A percentile compares a stretch with the other conserved stretches of the same genome.
These are phyloP conservation scores for Entelurus aequoreus DNA, from an alignment of 2,113 vertebrate species.

Conservation along the genomic window DNA sequence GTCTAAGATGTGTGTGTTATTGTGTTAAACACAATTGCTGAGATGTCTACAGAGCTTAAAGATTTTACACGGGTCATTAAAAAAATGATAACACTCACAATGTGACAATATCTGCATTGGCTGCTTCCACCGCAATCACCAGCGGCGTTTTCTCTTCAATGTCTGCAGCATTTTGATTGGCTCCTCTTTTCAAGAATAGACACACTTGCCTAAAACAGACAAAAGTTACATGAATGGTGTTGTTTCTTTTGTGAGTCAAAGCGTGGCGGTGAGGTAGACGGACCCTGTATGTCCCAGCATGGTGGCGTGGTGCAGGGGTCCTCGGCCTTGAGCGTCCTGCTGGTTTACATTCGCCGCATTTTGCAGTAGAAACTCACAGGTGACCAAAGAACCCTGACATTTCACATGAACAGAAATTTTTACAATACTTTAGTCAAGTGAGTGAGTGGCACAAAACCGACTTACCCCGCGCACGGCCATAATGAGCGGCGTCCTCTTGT, in stretches of 20 bases:
- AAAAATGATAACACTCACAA: slow-evolving; percentile 74
- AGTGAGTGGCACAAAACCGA: background rate
- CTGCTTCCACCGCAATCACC: slow-evolving; percentile 89
- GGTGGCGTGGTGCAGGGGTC: slow-evolving; percentile 92
- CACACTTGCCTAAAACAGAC: slow-evolving; percentile 84
- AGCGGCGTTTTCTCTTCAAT: slow-evolving; percentile 91
- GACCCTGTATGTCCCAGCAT: slow-evolving; percentile 94
- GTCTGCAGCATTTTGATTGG: slow-evolving; percentile 93
- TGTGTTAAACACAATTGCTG: background rate
- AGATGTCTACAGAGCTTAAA: background rate
- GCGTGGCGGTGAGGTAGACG: slow-evolving; percentile 13
- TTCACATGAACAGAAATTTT: background rate
- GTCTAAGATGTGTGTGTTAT: background rate
- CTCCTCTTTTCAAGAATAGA: slow-evolving; percentile 95
- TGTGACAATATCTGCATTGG: slow-evolving; percentile 96
- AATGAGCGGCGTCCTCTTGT: slow-evolving; percentile 88
- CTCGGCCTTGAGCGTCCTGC: slow-evolving; percentile 84
- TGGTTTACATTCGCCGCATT: slow-evolving; percentile 95
- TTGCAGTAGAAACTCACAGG: slow-evolving; percentile 96
- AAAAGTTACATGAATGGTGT: background rate
- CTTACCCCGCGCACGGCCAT: slow-evolving; percentile 95
- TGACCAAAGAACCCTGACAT: slow-evolving; percentile 87
- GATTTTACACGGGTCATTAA: background rate
- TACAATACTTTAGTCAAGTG: background rate
- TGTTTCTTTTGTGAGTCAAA: background rate